phyloP scores from a whole-genome alignment of 2,797 vertebrate genomes.

The Catostomus latipinnis region DNA sequence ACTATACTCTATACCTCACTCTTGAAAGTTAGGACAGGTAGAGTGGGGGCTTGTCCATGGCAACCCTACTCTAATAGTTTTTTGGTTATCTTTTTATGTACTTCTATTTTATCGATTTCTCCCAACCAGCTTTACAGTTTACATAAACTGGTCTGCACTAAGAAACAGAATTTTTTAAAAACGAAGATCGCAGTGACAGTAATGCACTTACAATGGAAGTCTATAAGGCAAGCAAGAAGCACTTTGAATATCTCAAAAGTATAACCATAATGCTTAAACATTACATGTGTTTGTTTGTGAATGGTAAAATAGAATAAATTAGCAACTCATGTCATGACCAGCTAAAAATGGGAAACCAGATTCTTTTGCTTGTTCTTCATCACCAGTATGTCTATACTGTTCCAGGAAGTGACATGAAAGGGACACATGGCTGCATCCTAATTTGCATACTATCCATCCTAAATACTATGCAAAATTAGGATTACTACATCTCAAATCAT shows the following conservation, averaged over 20 bases:
- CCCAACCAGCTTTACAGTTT: constrained; percentile 6
- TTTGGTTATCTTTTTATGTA: constrained; percentile 9
- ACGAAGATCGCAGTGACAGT: not conserved
- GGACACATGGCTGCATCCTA: no score
- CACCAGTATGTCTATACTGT: no score
- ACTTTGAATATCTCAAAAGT: not conserved
- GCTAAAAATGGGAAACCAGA: no score
- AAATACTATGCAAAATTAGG: no score
- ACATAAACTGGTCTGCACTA: not conserved
- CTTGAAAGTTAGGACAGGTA: not conserved
- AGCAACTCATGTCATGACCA: no score
- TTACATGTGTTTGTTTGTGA: no score
- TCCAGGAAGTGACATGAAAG: no score
- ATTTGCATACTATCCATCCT: no score
- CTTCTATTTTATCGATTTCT: not conserved
- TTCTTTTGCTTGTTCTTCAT: no score
- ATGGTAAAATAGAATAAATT: no score
- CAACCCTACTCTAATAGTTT: not conserved
- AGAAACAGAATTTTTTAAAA: not conserved
- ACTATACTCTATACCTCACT: constrained; percentile 7
- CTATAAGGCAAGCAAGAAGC: not conserved
- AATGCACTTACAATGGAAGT: constrained; percentile 11
- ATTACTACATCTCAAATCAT: no score
- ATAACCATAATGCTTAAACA: no score
- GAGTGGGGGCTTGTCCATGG: not conserved